Conservation (phyloP, 2,888 invertebrate genomes). For the Drosophila tanythrix region DNA sequence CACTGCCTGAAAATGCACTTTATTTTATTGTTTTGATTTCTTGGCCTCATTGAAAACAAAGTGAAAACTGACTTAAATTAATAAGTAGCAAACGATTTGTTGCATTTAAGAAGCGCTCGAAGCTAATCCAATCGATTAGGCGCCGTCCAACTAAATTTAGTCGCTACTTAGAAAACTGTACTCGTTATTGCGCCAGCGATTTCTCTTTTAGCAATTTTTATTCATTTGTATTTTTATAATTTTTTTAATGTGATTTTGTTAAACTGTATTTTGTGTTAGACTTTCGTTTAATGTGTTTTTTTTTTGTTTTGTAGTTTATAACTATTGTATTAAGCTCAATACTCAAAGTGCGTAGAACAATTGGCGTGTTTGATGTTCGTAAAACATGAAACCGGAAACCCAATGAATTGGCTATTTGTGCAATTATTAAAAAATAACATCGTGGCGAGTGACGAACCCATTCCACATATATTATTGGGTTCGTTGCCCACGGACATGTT, state of each 20-base stretch:
- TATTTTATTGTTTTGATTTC: constrained; percentile 12
- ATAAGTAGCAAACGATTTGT: constrained; percentile 7
- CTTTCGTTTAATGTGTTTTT: constrained; percentile 29
- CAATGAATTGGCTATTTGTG: constrained; percentile 77
- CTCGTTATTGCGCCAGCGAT: constrained; percentile 20
- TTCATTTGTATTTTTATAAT: constrained; percentile 10
- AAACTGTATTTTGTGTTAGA: constrained; percentile 66
- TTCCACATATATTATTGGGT: constrained; percentile 1
- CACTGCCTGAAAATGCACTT: constrained; percentile 23
- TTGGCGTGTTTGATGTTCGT: constrained; percentile 54
- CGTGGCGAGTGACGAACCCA: constrained; percentile 23
- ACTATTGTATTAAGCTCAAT: constrained; percentile 58
- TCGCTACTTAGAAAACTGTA: constrained; percentile 15
- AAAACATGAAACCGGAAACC: constrained; percentile 51
- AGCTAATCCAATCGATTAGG: constrained; percentile 1
- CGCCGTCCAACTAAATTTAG: constrained; percentile 26
- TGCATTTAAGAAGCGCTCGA: constrained; percentile 3
- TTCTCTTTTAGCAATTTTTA: constrained; percentile 15
- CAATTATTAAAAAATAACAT: constrained; percentile 65
- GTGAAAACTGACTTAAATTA: neutral
- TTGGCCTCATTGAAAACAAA: constrained; percentile 1
- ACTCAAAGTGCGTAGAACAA: constrained; percentile 73
- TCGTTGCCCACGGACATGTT: constrained; percentile 45
- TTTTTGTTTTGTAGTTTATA: constrained; percentile 50
- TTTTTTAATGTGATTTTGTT: constrained; percentile 74